Evolutionary conservation across 2,888 invertebrate species (phyloP), one percentile per base, ranked within the genome.

Genomic region (Polyommatus icarus): DNA sequence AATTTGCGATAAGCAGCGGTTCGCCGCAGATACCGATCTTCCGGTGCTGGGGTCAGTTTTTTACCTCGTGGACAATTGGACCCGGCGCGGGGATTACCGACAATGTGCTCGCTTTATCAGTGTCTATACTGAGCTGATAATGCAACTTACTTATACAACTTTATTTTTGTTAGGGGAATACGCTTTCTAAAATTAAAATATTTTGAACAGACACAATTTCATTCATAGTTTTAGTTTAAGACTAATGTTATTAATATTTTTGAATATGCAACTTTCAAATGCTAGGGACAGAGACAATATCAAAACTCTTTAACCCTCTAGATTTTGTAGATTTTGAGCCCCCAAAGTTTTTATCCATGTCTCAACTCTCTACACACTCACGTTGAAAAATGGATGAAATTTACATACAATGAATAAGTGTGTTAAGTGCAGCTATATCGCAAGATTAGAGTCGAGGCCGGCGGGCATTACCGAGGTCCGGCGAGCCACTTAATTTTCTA

Each of bases 1-100:
- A 89, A 92, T 93, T 92, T 90, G 88, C 81, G 92, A 93, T 93
- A 93, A 93, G 89, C 85, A 85, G 81, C 83, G 86, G 89, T 88
- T 88, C 83, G 83, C 83, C 82, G 82, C 84, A 79, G 92, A 92
- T 92, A 89, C 81, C 72, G 84, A 92, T 92, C 92, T 84, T 82
- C 84, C 84, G 84, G 85, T 86, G 84, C 72, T 84, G 82, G 83
- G 87, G 87, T 84, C 82, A 84, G 79, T 76, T 80, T 78, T 82
- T 79, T 81, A 84, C 79, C 80, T 79, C 77, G 24, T 8, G 24
- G 36, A 77, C 50, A 50, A 67, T 67, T 32, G 67, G 67, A 67
- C 67, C 24, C 29, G 10, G 67, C 29, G 32, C 67, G 15, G 29
- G 67, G 67, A 67, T 67, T 67, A 67, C 67, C 20, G 67, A 8